Evolutionary conservation across 2,888 invertebrate genomes (phyloP).

Genomic region (Lepidocyrtinus sp.): DNA sequence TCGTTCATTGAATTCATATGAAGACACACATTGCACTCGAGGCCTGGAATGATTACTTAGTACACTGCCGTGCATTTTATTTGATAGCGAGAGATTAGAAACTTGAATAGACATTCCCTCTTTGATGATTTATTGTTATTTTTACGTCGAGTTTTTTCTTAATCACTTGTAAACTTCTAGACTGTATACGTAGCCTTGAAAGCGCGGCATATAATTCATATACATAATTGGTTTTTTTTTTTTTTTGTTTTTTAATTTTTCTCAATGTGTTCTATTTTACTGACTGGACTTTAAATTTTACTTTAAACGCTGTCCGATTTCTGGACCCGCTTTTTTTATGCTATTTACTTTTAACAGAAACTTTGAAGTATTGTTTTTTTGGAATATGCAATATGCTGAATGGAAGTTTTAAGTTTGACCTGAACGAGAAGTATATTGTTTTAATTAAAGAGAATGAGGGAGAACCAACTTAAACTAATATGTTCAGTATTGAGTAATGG

Average conservation of each 20-base stretch:
- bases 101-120: constrained; percentile 39
- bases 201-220: too few species aligned
- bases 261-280: constrained; percentile 7
- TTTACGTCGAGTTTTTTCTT: too few species aligned
- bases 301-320: too few species aligned
- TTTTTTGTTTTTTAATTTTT: background rate
- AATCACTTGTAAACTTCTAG: too few species aligned
- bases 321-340: too few species aligned
- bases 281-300: background rate
- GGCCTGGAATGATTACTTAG: constrained; percentile 62
- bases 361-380: too few species aligned
- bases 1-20: too few species aligned
- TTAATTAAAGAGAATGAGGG: background rate
- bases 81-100: constrained; percentile 7
- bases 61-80: constrained; percentile 1
- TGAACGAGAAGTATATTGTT: too few species aligned
- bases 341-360: too few species aligned
- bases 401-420: too few species aligned
- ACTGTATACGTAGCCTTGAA: too few species aligned
- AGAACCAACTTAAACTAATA: background rate
- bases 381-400: too few species aligned
- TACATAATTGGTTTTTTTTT: background rate
- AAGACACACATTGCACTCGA: constrained; percentile 70
- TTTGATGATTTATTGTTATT: background rate
- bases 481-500: constrained; percentile 4